Conservation (phyloP, 2,888 invertebrate species). For the Tinea pellionella region DNA sequence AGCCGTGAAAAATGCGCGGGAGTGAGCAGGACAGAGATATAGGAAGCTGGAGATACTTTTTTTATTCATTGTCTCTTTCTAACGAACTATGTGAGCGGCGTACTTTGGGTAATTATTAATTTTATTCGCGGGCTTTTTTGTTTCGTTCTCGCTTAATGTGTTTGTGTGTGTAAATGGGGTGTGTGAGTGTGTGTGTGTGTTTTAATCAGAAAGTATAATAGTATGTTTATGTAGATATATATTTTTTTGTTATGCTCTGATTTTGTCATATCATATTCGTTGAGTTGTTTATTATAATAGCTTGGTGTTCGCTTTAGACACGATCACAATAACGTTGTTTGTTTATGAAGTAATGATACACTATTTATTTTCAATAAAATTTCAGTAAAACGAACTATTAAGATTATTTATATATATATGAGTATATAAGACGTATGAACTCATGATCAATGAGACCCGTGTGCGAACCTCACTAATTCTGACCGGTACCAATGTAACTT, state of each 20-base stretch:
- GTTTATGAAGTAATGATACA: too few species aligned
- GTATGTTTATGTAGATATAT: background rate
- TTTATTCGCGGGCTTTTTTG: conserved; percentile 27
- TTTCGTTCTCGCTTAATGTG: conserved; percentile 17
- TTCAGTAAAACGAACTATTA: too few species aligned
- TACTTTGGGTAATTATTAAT: conserved; percentile 57
- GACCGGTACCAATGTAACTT: too few species aligned
- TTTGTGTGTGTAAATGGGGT: conserved; percentile 13
- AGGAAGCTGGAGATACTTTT: conserved; percentile 48
- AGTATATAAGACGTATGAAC: too few species aligned
- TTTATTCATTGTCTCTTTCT: conserved; percentile 61
- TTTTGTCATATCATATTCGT: conserved; percentile 1
- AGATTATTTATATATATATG: too few species aligned
- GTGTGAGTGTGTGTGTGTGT: conserved; percentile 11
- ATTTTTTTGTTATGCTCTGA: background rate
- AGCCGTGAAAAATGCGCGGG: conserved; percentile 46
- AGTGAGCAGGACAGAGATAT: conserved; percentile 21
- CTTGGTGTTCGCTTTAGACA: background rate
- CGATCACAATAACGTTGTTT: too few species aligned
- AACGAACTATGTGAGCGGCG: conserved; percentile 49
- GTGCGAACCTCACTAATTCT: too few species aligned
- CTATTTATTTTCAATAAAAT: too few species aligned
- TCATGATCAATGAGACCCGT: too few species aligned
- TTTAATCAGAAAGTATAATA: conserved; percentile 8
- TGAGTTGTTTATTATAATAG: background rate